Conservation (phyloP, 2,113 vertebrate species). For the Osmerus mordax region DNA sequence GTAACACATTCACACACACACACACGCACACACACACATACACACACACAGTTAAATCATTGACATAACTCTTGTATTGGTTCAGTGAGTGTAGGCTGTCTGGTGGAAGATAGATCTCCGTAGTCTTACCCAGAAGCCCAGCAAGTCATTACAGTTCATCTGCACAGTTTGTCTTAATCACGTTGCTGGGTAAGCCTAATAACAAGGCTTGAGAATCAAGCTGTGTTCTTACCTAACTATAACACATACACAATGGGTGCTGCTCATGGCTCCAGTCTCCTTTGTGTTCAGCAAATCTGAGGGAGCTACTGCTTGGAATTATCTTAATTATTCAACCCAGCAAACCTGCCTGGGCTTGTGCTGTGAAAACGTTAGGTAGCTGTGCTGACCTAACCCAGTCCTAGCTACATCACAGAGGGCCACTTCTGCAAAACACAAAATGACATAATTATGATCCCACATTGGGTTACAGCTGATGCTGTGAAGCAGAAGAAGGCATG, state of each 20-base stretch:
- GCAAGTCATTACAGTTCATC: conserved; percentile 24
- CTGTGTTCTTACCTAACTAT: neutral
- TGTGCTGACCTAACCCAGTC: neutral
- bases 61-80: neutral
- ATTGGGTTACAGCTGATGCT: neutral
- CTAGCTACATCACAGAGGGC: neutral
- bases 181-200: neutral
- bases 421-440: neutral
- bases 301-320: neutral
- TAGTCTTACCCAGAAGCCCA: conserved; percentile 7
- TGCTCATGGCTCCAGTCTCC: neutral
- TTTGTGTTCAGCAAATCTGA: neutral
- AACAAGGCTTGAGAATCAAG: neutral
- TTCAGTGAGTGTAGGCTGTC: conserved; percentile 3
- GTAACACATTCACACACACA: neutral
- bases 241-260: neutral
- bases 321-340: neutral
- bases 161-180: conserved; percentile 20
- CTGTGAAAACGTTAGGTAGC: neutral
- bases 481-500: neutral
- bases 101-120: conserved; percentile 10
- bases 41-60: neutral
- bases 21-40: neutral
- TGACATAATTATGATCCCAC: neutral
- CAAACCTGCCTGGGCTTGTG: neutral